A percentile compares a stretch with the other conserved stretches of the same genome.
Conservation (phyloP, 2,888 invertebrate species). For the Zele albiditarsus region DNA sequence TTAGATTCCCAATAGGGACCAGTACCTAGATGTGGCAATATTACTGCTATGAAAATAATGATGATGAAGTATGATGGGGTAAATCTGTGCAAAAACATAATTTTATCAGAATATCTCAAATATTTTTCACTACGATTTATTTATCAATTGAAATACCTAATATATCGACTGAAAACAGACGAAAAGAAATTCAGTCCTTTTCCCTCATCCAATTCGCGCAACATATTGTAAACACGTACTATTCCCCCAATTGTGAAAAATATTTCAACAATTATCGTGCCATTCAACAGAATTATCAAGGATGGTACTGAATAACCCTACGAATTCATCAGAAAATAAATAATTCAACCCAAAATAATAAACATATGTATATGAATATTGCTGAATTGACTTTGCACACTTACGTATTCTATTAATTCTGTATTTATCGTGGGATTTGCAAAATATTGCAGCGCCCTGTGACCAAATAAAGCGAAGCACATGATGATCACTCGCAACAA, state of each 20-base stretch:
- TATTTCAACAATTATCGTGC: constrained; percentile 80
- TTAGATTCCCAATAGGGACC: constrained; percentile 84
- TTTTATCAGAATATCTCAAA: not conserved
- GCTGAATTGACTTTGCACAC: not conserved
- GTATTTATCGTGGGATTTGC: constrained; percentile 51
- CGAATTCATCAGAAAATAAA: constrained; percentile 69
- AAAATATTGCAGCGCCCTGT: constrained; percentile 57
- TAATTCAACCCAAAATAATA: not conserved
- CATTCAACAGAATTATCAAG: constrained; percentile 79
- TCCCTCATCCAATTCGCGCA: constrained; percentile 56
- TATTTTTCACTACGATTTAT: not conserved
- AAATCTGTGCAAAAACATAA: constrained; percentile 73
- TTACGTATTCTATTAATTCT: constrained; percentile 56
- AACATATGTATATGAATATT: not conserved
- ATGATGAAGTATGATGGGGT: constrained; percentile 84
- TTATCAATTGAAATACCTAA: constrained; percentile 52
- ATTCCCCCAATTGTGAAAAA: constrained; percentile 83
- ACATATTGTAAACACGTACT: constrained; percentile 55
- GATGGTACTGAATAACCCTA: constrained; percentile 76
- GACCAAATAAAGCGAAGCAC: constrained; percentile 54
- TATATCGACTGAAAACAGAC: constrained; percentile 53
- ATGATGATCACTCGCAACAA: constrained; percentile 54
- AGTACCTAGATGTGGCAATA: constrained; percentile 80
- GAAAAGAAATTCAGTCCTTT: constrained; percentile 54
- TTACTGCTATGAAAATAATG: constrained; percentile 83